Evolutionary conservation across 1,140 invertebrate genomes (phyloP).

Genomic region (Listronotus oregonensis): DNA sequence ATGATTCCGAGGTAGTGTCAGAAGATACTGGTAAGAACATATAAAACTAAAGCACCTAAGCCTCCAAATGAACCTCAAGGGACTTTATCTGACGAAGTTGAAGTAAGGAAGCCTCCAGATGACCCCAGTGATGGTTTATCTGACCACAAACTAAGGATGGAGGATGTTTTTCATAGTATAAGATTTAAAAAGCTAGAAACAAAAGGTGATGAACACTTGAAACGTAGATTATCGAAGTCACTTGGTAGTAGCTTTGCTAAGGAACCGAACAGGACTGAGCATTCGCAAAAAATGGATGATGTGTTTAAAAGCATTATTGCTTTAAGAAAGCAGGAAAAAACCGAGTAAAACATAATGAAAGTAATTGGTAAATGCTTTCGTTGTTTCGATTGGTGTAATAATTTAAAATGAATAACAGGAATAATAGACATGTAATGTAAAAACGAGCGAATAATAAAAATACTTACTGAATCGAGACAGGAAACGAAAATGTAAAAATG

Average conservation of each 20-base stretch:
- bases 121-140: not conserved
- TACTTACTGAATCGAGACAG: too few relatives aligned
- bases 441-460: too few relatives aligned
- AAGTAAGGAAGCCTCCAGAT: not conserved
- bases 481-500: too few relatives aligned
- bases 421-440: too few relatives aligned
- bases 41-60: not conserved
- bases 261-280: slow-evolving; percentile 25
- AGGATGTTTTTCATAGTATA: slow-evolving; percentile 34
- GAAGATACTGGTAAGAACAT: not conserved
- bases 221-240: slow-evolving; percentile 28
- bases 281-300: slow-evolving; percentile 37
- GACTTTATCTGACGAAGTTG: not conserved
- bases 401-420: too few relatives aligned
- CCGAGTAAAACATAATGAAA: too few relatives aligned
- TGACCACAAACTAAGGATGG: slow-evolving; percentile 29
- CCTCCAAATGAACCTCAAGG: too few relatives aligned
- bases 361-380: too few relatives aligned
- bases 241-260: slow-evolving; percentile 20
- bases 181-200: slow-evolving; percentile 21
- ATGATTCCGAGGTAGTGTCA: not conserved
- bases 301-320: slow-evolving; percentile 36
- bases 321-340: slow-evolving; percentile 12
- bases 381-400: too few relatives aligned
- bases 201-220: not conserved